Base-by-base conservation (phyloP, 1,140 invertebrate species). In the Hyles vespertilio region DNA sequence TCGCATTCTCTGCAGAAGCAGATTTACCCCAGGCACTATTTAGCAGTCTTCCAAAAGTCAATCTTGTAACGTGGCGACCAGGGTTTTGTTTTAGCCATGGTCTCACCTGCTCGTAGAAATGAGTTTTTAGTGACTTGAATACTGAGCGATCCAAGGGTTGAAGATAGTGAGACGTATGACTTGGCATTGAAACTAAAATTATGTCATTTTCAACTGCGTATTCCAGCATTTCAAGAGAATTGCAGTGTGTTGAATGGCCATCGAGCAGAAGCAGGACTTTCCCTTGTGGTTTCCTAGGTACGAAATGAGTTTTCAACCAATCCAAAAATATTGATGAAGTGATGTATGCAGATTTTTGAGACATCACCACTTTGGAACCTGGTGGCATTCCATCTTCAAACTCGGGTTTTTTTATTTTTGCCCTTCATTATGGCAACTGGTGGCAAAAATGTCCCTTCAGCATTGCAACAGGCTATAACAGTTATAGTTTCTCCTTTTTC, bases 401-500 rank as follows among this genome's bases (percentile, higher is more conserved):
- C 56, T 85, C 73, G 6, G 66, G 61, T 65, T 79, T 82, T n/a
- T 51, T 78, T 75, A 67, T 77, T 79, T 36, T 70, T 68, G 10
- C 74, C 70, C 58, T 74, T 76, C 1, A 74, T 71, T 32, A 74
- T 76, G 6, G 69, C 8, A 53, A 63, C 63, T 40, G 71, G 76
- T 61, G 76, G 68, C 12, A 79, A 51, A 68, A 74, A 74, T 55
- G 67, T 74, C 1, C 72, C 72, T 49, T 63, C 63, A 9, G 71
- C 65, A 60, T 77, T 87, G 61, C 79, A 88, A 63, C 78, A 87
- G 36, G 61, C 77, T 63, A 87, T 58, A 8, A 87, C 52, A 8
- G 79, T 71, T 6, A 89, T 71, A 22, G 68, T 79, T 68, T 74
- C 73, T 22, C 81, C 72, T 69, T 77, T 86, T 70, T 86, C 77